phyloP scores from a whole-genome alignment of 1,140 invertebrate species.

The Panulirus ornatus region DNA sequence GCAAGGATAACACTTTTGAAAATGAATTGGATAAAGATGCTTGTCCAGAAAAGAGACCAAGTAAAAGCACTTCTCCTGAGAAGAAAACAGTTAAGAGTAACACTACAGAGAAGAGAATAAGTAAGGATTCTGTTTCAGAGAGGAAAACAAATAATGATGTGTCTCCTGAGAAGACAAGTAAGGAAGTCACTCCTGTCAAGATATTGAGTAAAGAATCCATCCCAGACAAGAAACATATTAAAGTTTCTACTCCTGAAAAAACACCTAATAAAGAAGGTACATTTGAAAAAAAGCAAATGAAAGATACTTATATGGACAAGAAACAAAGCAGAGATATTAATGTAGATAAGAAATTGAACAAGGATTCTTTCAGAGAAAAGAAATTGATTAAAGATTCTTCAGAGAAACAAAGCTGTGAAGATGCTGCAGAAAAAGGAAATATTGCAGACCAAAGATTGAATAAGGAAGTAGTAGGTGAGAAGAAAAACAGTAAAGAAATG shows the following conservation, averaged over 20 bases:
- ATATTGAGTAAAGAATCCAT: constrained; percentile 13
- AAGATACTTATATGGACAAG: neutral
- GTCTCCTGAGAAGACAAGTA: neutral
- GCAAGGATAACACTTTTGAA: neutral
- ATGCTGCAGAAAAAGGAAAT: constrained; percentile 35
- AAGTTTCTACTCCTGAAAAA: constrained; percentile 26
- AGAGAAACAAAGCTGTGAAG: constrained; percentile 21
- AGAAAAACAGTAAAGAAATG: constrained; percentile 7
- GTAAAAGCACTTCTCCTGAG: constrained; percentile 20
- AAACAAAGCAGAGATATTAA: constrained; percentile 33
- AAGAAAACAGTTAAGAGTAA: constrained; percentile 31
- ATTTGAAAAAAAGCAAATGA: constrained; percentile 43
- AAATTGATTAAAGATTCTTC: constrained; percentile 7
- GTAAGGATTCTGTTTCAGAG: constrained; percentile 18
- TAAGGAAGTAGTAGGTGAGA: neutral
- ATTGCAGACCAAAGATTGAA: constrained; percentile 23
- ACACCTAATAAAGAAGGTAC: constrained; percentile 1
- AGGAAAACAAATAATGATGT: constrained; percentile 4
- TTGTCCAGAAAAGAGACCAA: constrained; percentile 4
- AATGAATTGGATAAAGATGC: neutral
- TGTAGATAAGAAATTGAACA: neutral
- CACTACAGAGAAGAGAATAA: constrained; percentile 18
- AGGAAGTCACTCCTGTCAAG: constrained; percentile 12
- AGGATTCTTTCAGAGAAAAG: constrained; percentile 22
- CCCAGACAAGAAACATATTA: constrained; percentile 47